Percentiles rank a stretch among this genome's conserved stretches.
Evolutionary conservation across 1,140 invertebrate genomes (phyloP).

Genomic region (Octopus sinensis): DNA sequence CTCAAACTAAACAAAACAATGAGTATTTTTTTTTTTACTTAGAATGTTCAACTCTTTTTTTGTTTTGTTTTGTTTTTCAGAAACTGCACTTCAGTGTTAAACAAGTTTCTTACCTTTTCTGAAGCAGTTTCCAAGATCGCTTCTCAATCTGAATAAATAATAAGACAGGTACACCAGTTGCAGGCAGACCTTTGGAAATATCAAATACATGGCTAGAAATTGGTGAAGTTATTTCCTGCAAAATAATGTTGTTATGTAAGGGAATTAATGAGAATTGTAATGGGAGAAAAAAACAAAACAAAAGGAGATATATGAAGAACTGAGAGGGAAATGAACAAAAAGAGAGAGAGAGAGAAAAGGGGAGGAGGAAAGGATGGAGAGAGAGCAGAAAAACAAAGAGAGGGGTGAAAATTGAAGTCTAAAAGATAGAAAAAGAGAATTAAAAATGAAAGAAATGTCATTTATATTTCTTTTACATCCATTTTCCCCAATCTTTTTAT

Average conservation of each 20-base stretch:
- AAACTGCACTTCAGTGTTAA: no score
- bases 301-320: background rate
- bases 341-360: background rate
- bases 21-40: no score
- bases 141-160: constrained; percentile 5
- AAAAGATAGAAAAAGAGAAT: no score
- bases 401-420: no score
- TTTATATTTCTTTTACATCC: no score
- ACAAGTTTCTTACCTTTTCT: background rate
- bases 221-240: background rate
- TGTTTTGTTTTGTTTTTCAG: no score
- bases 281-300: background rate
- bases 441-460: no score
- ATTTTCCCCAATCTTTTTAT: no score
- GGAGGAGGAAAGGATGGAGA: background rate
- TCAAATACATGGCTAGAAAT: constrained; percentile 9
- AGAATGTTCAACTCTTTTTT: no score
- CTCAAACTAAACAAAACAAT: no score
- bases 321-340: background rate
- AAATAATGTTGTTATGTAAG: background rate
- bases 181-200: constrained; percentile 10
- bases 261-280: no score
- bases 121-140: background rate
- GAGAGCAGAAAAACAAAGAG: no score
- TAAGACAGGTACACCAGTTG: background rate